Conservation (phyloP, 2,113 vertebrate genomes). For the Hydrochoerus hydrochaeris region DNA sequence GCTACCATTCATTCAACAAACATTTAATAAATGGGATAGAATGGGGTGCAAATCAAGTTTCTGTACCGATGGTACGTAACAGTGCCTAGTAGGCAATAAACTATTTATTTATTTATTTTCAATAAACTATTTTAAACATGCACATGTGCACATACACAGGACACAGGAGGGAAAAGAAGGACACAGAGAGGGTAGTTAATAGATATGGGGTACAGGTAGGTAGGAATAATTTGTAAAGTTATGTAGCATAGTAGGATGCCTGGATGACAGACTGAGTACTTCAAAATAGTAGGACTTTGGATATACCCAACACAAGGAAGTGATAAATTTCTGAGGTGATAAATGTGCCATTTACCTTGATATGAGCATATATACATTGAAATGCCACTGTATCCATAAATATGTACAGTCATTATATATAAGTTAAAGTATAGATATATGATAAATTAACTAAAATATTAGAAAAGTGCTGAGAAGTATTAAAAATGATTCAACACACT, state of each 20-base stretch:
- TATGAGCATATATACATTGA: not conserved
- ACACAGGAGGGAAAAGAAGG: not conserved
- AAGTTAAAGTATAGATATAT: not conserved
- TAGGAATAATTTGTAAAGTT: not conserved
- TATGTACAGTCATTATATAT: not conserved
- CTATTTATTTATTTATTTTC: no score
- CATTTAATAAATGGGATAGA: constrained; percentile 2
- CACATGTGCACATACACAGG: not conserved
- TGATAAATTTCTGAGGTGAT: not conserved
- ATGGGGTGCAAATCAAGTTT: not conserved
- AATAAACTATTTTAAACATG: not conserved
- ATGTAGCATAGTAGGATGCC: not conserved
- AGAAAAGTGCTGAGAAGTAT: not conserved
- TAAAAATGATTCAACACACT: not conserved
- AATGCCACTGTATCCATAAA: not conserved
- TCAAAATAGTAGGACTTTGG: not conserved
- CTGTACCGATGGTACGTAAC: not conserved
- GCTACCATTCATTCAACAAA: not conserved
- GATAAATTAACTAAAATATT: not conserved
- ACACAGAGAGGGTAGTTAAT: not conserved
- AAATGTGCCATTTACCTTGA: not conserved
- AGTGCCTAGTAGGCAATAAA: not conserved
- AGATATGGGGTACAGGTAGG: not conserved
- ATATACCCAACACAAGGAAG: not conserved
- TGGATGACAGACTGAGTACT: not conserved